Percentiles rank a stretch among this genome's conserved stretches.
These are phyloP conservation scores for Sipha maydis DNA, from an alignment of 2,888 invertebrate genomes.

Conservation along the genomic window DNA sequence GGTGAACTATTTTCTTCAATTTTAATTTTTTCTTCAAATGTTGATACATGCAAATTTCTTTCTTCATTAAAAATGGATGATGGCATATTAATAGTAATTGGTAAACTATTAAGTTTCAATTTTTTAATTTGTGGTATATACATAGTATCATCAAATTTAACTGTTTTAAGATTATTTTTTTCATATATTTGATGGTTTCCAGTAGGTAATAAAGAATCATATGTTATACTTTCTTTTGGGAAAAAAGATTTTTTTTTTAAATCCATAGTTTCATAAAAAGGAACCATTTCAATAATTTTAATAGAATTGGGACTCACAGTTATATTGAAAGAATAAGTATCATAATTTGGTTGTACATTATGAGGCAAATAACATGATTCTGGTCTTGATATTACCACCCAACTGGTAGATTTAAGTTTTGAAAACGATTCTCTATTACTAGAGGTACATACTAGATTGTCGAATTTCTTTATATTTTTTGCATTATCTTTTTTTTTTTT, in stretches of 20 bases:
- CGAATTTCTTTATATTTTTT: neutral
- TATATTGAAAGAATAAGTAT: slow-evolving; percentile 63
- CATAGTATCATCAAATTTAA: neutral
- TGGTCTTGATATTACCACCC: slow-evolving; percentile 15
- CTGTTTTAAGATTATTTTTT: neutral
- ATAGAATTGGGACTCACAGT: slow-evolving; percentile 63
- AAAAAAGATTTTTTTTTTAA: neutral
- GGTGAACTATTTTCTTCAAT: neutral
- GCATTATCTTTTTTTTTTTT: slow-evolving; percentile 9
- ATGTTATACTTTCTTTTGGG: neutral
- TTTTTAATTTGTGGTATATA: slow-evolving; percentile 21
- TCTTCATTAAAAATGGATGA: neutral
- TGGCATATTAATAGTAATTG: neutral
- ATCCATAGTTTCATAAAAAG: neutral
- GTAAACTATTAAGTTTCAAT: neutral
- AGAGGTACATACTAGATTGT: neutral
- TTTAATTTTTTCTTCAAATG: neutral
- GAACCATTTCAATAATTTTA: slow-evolving; percentile 66
- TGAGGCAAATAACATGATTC: slow-evolving; percentile 2
- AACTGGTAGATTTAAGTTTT: neutral
- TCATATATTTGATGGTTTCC: slow-evolving; percentile 28
- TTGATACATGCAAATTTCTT: neutral
- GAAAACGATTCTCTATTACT: slow-evolving; percentile 7
- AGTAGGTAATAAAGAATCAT: neutral
- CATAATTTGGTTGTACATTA: slow-evolving; percentile 63